Evolutionary conservation across 2,113 vertebrate genomes (phyloP).

Genomic region (Apodemus sylvaticus): DNA sequence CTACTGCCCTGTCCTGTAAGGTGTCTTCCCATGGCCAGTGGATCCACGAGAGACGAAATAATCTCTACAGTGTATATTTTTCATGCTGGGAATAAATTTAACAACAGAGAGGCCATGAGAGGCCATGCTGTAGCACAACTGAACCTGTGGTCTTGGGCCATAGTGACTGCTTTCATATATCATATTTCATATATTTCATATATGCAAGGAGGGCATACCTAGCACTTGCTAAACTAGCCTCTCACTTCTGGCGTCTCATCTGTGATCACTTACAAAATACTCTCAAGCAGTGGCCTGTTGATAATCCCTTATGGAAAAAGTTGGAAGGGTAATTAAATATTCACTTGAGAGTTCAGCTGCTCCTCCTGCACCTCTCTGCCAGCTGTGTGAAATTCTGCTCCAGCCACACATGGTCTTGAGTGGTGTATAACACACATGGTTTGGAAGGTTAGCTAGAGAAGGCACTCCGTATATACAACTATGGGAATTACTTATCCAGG

Average conservation of each 20-base stretch:
- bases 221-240: neutral
- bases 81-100: neutral
- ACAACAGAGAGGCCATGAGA: neutral
- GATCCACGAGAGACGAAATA: neutral
- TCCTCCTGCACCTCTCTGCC: neutral
- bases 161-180: neutral
- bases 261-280: neutral
- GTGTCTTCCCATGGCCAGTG: neutral
- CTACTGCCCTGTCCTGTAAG: neutral
- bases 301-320: neutral
- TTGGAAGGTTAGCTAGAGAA: neutral
- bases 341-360: neutral
- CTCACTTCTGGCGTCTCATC: too few species aligned
- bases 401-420: neutral
- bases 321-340: neutral
- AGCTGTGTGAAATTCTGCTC: neutral
- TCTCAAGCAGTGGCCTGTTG: neutral
- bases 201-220: neutral
- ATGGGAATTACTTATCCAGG: neutral
- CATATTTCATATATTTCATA: too few species aligned
- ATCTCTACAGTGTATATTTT: neutral
- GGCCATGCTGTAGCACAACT: fast-evolving
- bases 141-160: neutral
- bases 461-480: neutral
- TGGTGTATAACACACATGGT: neutral